These are phyloP conservation scores for Heteronetta atricapilla DNA, from an alignment of 2,113 vertebrate species.

Conservation along the genomic window DNA sequence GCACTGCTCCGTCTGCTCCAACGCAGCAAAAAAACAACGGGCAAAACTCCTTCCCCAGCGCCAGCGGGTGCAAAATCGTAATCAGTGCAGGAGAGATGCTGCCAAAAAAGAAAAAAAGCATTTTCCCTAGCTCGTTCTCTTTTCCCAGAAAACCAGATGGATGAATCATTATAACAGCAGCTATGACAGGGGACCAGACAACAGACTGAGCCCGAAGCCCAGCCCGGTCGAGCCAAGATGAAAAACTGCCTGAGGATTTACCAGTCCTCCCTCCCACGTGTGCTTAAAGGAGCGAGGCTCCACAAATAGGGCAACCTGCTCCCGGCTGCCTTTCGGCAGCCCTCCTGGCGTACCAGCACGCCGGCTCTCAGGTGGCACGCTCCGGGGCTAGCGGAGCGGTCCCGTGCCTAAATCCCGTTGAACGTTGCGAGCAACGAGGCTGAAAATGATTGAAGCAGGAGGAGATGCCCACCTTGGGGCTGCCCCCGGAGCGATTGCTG, in stretches of 20 bases:
- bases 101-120: not conserved
- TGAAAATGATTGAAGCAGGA: not conserved
- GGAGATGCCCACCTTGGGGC: not conserved
- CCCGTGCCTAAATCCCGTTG: not conserved
- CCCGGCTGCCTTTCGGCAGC: not conserved
- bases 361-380: fast-evolving
- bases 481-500: not conserved
- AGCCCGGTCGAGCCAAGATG: conserved; percentile 45
- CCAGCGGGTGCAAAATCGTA: not conserved
- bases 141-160: conserved; percentile 72
- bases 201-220: conserved; percentile 36
- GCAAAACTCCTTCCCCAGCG: not conserved
- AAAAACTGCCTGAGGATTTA: conserved; percentile 48
- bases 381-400: not conserved
- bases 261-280: conserved; percentile 13
- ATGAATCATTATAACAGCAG: conserved; percentile 67
- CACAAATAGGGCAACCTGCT: not conserved
- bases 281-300: conserved; percentile 34
- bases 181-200: conserved; percentile 67
- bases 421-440: not conserved
- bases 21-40: not conserved
- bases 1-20: not conserved
- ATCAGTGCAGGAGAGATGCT: not conserved
- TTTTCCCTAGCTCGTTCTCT: conserved; percentile 32
- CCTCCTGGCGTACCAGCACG: not conserved